These are phyloP conservation scores for Bufotes viridis DNA, from an alignment of 2,797 vertebrate species.

Conservation along the genomic window DNA sequence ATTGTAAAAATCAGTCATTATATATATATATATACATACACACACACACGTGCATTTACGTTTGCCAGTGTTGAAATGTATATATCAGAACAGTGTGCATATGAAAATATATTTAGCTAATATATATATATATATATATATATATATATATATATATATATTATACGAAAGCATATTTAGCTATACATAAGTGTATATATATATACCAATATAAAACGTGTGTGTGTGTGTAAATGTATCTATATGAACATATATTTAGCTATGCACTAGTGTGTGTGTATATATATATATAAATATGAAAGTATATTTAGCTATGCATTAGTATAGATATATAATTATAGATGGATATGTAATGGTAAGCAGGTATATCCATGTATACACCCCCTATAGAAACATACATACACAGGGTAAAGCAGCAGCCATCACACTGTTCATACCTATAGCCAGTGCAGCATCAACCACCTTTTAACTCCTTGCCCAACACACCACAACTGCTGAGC, in stretches of 20 bases:
- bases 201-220: not conserved
- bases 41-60: too few relatives aligned
- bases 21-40: too few relatives aligned
- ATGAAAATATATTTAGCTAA: not conserved
- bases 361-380: too few relatives aligned
- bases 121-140: not conserved
- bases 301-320: not conserved
- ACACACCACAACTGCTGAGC: not conserved
- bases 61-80: too few relatives aligned
- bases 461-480: not conserved
- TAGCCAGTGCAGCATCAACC: not conserved
- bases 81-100: too few relatives aligned
- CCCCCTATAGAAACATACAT: not conserved
- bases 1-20: not conserved
- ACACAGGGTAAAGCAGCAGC: not conserved
- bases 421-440: not conserved
- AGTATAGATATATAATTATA: not conserved
- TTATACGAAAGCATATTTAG: not conserved
- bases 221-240: too few relatives aligned
- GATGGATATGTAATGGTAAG: too few relatives aligned
- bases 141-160: not conserved
- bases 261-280: not conserved
- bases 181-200: not conserved
- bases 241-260: not conserved
- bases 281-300: not conserved